Evolutionary conservation across 2,797 vertebrate species (phyloP), one percentile per base, ranked within the genome.

Genomic region (Stomatorhinus walkeri): DNA sequence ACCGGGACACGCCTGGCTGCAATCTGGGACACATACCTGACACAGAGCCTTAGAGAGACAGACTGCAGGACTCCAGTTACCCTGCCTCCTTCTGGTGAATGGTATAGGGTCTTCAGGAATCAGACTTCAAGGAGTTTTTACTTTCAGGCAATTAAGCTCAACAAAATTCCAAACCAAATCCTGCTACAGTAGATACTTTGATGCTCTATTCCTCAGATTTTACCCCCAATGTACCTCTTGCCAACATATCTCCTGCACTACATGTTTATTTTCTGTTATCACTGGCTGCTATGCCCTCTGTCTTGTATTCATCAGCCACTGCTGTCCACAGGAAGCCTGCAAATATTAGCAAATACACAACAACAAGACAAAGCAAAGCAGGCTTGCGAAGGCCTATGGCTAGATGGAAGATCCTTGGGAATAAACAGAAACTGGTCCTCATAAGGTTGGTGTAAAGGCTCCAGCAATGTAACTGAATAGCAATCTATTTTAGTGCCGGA

Each of bases 91-190:
- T 81, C 16, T 10, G 19, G 32, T n/a, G 14, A 14, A 43, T 9
- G 14, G 36, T 46, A 51, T n/a, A 85, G 14, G 22, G 10, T 32
- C n/a, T 52, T 32, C n/a, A 49, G 43, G n/a, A 85, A 24, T 24
- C 46, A 52, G 49, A 85, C 24, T 51, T 52, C 48, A 85, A 85
- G 83, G 22, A 85, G 40, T 81, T 46, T 85, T 85, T 85, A 85
- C 22, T 48, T n/a, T 52, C n/a, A 49, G 46, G 46, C 48, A 52
- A 43, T 81, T 81, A 46, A 43, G 19, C 76, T 46, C 76, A n/a
- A 81, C 76, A 43, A 81, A 81, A 81, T n/a, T 81, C 16, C 19
- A 1, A 16, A 46, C 8, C 49, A 85, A 48, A 85, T 52, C 49
- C 49, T 85, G 22, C 48, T 52, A 85, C 19, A 24, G n/a, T 24